Evolutionary conservation across 2,888 invertebrate species (phyloP).

Genomic region (Congeria kusceri): DNA sequence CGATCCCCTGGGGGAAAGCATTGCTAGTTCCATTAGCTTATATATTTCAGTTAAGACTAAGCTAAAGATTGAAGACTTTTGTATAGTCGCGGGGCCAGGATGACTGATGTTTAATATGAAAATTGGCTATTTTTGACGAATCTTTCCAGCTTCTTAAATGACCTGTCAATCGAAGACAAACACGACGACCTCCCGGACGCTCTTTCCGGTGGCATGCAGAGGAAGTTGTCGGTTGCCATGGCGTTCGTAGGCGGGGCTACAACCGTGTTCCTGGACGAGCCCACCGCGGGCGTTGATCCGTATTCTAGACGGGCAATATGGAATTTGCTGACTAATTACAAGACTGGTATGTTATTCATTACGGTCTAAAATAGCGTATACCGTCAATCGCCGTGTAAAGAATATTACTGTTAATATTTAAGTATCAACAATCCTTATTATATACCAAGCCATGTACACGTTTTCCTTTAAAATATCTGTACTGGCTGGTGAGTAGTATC

Average conservation of each 20-base stretch:
- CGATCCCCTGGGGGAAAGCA: too few species aligned
- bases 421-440: too few species aligned
- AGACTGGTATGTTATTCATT: constrained; percentile 85
- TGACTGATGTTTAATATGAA: too few species aligned
- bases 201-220: constrained; percentile 96
- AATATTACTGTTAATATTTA: too few species aligned
- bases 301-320: constrained; percentile 94
- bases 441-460: too few species aligned
- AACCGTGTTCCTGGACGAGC: constrained; percentile 85
- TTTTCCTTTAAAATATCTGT: too few species aligned
- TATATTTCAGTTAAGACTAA: too few species aligned
- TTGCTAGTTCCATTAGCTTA: too few species aligned
- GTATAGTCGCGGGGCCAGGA: too few species aligned
- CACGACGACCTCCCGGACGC: constrained; percentile 87
- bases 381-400: background rate
- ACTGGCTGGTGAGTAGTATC: too few species aligned
- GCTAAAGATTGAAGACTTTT: too few species aligned
- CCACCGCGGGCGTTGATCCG: constrained; percentile 96
- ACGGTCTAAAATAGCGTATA: background rate
- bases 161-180: constrained; percentile 89
- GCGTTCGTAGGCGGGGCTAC: constrained; percentile 92
- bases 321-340: constrained; percentile 89
- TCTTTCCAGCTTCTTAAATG: constrained; percentile 86
- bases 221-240: constrained; percentile 94
- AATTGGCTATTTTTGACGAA: background rate